A percentile compares a stretch with the other conserved stretches of the same genome.
Conservation (phyloP, 2,888 invertebrate species). For the Dynastes tityus region DNA sequence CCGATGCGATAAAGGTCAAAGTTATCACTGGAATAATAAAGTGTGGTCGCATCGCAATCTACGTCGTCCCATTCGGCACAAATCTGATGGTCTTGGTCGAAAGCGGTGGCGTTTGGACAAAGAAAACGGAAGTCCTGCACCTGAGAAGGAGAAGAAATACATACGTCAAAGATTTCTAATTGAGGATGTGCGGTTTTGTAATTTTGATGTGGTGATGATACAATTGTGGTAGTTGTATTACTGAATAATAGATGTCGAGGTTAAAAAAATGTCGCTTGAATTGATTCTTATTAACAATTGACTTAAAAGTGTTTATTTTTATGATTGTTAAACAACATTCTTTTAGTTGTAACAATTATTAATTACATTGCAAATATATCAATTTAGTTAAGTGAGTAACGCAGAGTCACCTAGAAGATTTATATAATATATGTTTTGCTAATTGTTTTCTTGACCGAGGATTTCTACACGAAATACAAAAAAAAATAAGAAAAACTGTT, state of each 20-base stretch:
- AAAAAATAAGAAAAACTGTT: no score
- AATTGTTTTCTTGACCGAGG: no score
- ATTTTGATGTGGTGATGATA: not conserved
- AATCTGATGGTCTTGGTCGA: conserved; percentile 93
- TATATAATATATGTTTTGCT: no score
- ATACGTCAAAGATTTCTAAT: conserved; percentile 19
- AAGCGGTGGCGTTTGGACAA: conserved; percentile 91
- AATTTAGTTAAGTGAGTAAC: no score
- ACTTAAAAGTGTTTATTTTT: no score
- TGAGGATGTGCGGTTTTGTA: conserved; percentile 43
- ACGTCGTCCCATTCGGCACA: conserved; percentile 94
- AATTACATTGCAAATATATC: no score
- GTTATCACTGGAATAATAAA: conserved; percentile 87
- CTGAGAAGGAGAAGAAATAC: conserved; percentile 66
- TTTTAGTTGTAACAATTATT: no score
- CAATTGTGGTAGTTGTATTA: no score
- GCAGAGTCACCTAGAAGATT: no score
- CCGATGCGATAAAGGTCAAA: conserved; percentile 89
- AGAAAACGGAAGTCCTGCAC: conserved; percentile 88
- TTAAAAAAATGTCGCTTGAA: conserved; percentile 2
- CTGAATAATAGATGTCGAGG: conserved; percentile 15
- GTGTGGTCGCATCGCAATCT: conserved; percentile 86
- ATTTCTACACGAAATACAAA: no score
- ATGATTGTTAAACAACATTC: no score
- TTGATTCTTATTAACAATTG: not conserved